Base-by-base conservation (phyloP, 2,888 invertebrate species). In the Hydraecia micacea region DNA sequence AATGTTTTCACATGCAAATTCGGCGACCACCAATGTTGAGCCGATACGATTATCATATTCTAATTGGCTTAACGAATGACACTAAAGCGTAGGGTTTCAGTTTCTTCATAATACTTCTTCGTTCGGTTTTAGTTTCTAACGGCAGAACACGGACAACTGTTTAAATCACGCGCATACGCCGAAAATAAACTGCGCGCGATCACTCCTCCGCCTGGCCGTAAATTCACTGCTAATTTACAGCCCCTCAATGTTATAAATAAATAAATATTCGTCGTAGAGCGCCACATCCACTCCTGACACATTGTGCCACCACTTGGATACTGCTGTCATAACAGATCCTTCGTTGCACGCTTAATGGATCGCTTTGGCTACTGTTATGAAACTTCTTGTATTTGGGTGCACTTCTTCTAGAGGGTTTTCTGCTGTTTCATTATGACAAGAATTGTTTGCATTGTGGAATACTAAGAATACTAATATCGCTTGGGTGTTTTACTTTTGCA, bases 191-290 rank as follows among this genome's bases (percentile, higher is more conserved):
- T 91, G 93, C 93, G 90, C 92, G 90, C 91, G 95, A 95, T 94
- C 95, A 94, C 94, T 95, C 91, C 95, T 93, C 93, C 92, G 93
- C 90, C 90, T 90, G 93, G 94, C 93, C 94, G 95, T 96, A 96
- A 96, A 97, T 97, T 96, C 93, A 93, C 94, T 93, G 95, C 95
- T 97, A 97, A 97, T 97, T 97, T 97, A 97, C 96, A 93, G 96
- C 96, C 94, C 94, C 94, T 94, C 94, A 92, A 92, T 94, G 94
- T 94, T 96, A 96, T 96, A 96, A 95, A 96, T 96, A 96, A 96
- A 96, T 96, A 96, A 96, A 96, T 96, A 96, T 94, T 93, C 93
- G 91, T 93, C 93, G 93, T 92, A 91, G 91, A 92, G 93, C 85
- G 83, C 86, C 86, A 92, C 92, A 94, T 94, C 93, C 93, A 92